Conservation (phyloP, 2,888 invertebrate species). For the Eupithecia subumbrata region DNA sequence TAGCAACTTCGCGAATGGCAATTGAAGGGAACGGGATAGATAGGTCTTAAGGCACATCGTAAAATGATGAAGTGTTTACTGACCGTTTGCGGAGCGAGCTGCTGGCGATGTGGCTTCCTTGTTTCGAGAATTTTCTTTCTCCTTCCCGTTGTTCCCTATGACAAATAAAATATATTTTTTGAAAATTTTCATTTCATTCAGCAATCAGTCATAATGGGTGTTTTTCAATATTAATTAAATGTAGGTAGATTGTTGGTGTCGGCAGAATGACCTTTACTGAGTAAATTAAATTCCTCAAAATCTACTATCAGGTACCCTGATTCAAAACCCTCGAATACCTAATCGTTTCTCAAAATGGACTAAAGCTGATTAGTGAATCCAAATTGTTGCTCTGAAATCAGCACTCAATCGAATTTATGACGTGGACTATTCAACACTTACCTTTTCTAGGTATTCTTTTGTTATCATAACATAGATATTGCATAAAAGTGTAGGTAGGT, state of each 20-base stretch:
- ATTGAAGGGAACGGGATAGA: slow-evolving; percentile 19
- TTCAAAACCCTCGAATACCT: background rate
- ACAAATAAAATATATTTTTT: slow-evolving; percentile 28
- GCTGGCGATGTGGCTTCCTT: slow-evolving; percentile 89
- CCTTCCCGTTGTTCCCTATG: slow-evolving; percentile 89
- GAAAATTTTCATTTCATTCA: background rate
- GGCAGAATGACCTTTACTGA: background rate
- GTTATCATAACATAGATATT: background rate
- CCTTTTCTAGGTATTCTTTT: background rate
- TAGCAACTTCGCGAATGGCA: slow-evolving; percentile 54
- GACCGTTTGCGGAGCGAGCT: slow-evolving; percentile 86
- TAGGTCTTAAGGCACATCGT: slow-evolving; percentile 11
- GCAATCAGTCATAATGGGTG: background rate
- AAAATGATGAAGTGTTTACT: slow-evolving; percentile 53
- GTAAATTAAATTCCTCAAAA: background rate
- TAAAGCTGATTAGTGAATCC: slow-evolving; percentile 1
- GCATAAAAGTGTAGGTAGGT: background rate
- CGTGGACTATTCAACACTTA: background rate
- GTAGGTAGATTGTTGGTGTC: background rate
- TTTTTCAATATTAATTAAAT: background rate
- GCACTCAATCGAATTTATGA: background rate
- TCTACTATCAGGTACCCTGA: background rate
- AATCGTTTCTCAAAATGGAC: background rate
- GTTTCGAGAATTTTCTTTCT: slow-evolving; percentile 85
- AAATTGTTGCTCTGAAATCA: background rate